Evolutionary conservation across 2,888 invertebrate genomes (phyloP).

Genomic region (Campoletis raptor): DNA sequence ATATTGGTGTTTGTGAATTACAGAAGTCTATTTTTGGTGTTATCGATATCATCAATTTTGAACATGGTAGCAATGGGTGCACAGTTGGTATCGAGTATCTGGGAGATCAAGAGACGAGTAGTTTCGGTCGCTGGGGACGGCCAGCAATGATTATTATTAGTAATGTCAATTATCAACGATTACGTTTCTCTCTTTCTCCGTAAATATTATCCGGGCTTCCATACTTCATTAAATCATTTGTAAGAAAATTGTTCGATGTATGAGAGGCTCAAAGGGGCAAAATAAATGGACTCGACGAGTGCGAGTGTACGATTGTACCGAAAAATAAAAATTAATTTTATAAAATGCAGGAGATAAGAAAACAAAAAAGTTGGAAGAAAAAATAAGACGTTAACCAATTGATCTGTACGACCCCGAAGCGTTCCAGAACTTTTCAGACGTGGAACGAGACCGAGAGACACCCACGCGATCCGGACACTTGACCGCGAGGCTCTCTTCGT

Average conservation of each 20-base stretch:
- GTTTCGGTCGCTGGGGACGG: constrained; percentile 12
- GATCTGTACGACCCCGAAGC: constrained; percentile 79
- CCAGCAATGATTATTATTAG: constrained; percentile 37
- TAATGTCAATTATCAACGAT: constrained; percentile 55
- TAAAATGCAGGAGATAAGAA: background rate
- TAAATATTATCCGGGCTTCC: background rate
- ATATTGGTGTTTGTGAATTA: background rate
- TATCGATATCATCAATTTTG: constrained; percentile 52
- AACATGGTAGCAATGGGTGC: constrained; percentile 52
- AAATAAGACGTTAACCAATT: constrained; percentile 76
- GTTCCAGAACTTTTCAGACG: constrained; percentile 75
- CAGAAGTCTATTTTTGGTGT: constrained; percentile 61
- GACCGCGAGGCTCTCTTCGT: constrained; percentile 73
- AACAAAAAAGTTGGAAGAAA: constrained; percentile 37
- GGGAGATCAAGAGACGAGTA: constrained; percentile 56
- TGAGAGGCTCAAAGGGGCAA: background rate
- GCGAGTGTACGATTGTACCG: constrained; percentile 22
- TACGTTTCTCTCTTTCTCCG: constrained; percentile 7
- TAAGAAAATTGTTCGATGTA: constrained; percentile 11
- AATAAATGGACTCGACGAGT: background rate
- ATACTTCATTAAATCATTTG: constrained; percentile 38
- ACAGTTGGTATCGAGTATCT: constrained; percentile 47
- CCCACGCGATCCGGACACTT: constrained; percentile 79
- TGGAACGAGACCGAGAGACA: constrained; percentile 65
- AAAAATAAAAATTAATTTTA: constrained; percentile 9